These are phyloP conservation scores for Semaprochilodus insignis DNA, from an alignment of 2,797 vertebrate species.

Conservation along the genomic window DNA sequence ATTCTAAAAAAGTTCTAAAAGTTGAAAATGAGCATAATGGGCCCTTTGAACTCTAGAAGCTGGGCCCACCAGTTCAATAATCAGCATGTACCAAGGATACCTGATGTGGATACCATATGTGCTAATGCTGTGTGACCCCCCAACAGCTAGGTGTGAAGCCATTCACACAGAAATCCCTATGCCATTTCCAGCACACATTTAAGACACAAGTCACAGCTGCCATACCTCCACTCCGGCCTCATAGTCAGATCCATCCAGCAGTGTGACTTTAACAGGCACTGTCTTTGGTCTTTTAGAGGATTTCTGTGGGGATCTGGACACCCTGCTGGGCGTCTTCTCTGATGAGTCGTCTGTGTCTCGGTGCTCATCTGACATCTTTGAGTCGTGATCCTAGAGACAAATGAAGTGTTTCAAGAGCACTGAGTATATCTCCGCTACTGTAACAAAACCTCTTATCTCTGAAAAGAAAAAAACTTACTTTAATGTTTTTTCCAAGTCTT, in stretches of 20 bases:
- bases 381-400: conserved; percentile 60
- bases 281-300: conserved; percentile 90
- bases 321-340: conserved; percentile 95
- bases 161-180: conserved; percentile 11
- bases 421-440: neutral
- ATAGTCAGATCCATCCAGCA: conserved; percentile 91
- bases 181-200: conserved; percentile 13
- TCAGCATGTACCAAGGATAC: neutral
- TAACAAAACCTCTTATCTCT: neutral
- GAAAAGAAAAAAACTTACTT: neutral
- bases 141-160: neutral
- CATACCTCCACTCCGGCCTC: conserved; percentile 92
- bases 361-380: conserved; percentile 82
- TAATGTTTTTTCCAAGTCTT: too few relatives aligned
- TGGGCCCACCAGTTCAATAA: neutral
- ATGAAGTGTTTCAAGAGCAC: neutral
- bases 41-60: neutral
- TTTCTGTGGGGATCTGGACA: conserved; percentile 96
- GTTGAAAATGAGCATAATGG: too few relatives aligned
- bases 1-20: too few relatives aligned
- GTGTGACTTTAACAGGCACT: conserved; percentile 87
- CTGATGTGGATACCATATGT: neutral
- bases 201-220: neutral
- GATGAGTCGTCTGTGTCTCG: conserved; percentile 90
- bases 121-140: neutral